Evolutionary conservation across 2,113 vertebrate species (phyloP).

Genomic region (Hiodon alosoides): DNA sequence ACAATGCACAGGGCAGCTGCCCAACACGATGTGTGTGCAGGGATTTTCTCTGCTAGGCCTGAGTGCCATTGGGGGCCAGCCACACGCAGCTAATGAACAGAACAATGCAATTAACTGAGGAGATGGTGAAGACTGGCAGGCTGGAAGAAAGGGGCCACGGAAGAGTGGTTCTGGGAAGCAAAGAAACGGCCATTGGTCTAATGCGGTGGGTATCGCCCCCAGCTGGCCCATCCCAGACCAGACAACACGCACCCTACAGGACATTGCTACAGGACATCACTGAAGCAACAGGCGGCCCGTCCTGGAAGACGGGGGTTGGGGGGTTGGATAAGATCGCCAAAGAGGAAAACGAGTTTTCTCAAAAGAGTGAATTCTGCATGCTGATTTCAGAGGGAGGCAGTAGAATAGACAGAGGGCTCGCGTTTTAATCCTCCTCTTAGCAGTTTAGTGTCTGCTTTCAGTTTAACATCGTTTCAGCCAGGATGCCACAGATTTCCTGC

Average conservation of each 20-base stretch:
- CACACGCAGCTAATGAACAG: slow-evolving; percentile 5
- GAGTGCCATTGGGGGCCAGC: not conserved
- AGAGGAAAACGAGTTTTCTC: not conserved
- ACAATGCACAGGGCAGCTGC: not conserved
- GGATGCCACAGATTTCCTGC: not conserved
- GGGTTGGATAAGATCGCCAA: not conserved
- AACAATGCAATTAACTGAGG: not conserved
- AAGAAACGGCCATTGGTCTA: not conserved
- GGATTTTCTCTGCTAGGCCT: not conserved
- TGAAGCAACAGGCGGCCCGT: not conserved
- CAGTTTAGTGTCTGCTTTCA: not conserved
- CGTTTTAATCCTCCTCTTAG: not conserved
- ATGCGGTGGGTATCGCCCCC: not conserved
- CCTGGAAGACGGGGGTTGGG: not conserved
- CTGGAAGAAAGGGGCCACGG: not conserved
- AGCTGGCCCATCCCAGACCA: not conserved
- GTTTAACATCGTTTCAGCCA: not conserved
- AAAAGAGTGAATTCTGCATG: not conserved
- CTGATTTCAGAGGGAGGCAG: not conserved
- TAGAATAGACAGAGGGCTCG: not conserved
- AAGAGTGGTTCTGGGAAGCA: not conserved
- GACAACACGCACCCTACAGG: not conserved
- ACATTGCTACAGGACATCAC: not conserved
- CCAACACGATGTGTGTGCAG: not conserved
- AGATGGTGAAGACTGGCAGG: not conserved